A percentile compares a stretch with the other conserved stretches of the same genome.
Conservation (phyloP, 2,113 vertebrate species). For the Cyanoramphus novaezelandiae region DNA sequence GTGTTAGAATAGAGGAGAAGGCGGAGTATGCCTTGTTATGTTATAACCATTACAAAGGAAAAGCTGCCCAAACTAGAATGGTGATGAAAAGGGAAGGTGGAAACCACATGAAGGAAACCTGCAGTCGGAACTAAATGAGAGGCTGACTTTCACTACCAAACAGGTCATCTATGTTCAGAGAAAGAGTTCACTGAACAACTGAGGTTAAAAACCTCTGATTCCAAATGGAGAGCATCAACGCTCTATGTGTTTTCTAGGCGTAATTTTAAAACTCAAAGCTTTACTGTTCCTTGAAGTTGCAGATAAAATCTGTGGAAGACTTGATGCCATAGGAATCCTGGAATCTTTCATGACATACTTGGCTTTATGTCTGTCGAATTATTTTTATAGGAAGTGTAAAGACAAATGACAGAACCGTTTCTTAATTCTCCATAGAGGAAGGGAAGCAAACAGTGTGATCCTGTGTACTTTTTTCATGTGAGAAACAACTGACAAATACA, state of each 20-base stretch:
- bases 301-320: not conserved
- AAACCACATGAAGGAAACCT: not conserved
- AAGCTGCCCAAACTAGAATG: not conserved
- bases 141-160: not conserved
- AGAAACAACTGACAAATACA: not conserved
- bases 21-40: not conserved
- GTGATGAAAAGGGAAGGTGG: not conserved
- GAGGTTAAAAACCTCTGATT: not conserved
- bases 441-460: not conserved
- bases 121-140: not conserved
- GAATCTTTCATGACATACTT: not conserved
- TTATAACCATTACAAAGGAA: not conserved
- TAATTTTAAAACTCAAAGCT: not conserved
- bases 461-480: not conserved
- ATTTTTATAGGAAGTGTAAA: not conserved
- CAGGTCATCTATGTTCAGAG: not conserved
- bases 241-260: not conserved
- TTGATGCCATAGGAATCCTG: not conserved
- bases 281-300: not conserved
- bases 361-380: not conserved
- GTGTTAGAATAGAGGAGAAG: not conserved
- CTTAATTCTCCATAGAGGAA: not conserved
- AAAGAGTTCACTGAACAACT: not conserved
- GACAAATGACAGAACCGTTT: not conserved
- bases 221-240: not conserved